Conservation (phyloP, 1,140 invertebrate genomes). For the Pogonognathellus flavescens region DNA sequence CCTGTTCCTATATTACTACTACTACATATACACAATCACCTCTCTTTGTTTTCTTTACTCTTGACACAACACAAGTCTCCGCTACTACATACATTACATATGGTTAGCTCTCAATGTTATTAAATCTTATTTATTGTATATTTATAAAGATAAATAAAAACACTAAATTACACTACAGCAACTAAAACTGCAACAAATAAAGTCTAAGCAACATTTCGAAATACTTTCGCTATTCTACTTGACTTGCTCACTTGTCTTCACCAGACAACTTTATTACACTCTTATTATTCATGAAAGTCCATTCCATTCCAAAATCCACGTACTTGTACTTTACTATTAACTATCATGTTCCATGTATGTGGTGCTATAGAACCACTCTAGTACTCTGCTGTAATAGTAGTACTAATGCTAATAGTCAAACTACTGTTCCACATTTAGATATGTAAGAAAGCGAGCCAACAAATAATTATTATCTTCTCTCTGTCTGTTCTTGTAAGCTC, state of each 20-base stretch:
- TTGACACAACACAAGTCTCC: conserved; percentile 44
- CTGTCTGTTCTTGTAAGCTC: too few species aligned
- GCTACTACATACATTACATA: conserved; percentile 44
- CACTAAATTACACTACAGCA: conserved; percentile 46
- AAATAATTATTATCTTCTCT: too few species aligned
- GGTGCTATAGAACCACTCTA: too few species aligned
- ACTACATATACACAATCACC: conserved; percentile 20
- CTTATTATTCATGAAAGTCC: conserved; percentile 38
- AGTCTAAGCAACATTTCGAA: conserved; percentile 47
- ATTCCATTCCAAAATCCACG: conserved; percentile 11
- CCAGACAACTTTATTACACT: conserved; percentile 37
- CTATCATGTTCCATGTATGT: too few species aligned
- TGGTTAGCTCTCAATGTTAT: conserved; percentile 50
- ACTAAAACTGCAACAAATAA: conserved; percentile 48
- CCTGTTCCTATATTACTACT: conserved; percentile 50
- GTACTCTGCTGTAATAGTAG: too few species aligned
- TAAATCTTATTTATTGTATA: conserved; percentile 51
- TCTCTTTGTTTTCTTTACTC: conserved; percentile 50
- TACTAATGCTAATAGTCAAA: too few species aligned
- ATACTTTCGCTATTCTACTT: conserved; percentile 2
- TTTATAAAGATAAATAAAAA: conserved; percentile 50
- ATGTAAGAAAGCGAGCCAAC: too few species aligned
- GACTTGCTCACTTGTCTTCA: conserved; percentile 1
- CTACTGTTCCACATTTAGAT: too few species aligned
- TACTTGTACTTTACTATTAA: not conserved